Evolutionary conservation across 35 echinoderm and acorn worm genomes (phyloP).

Genomic region (Hemicentrotus pulcherrimus): DNA sequence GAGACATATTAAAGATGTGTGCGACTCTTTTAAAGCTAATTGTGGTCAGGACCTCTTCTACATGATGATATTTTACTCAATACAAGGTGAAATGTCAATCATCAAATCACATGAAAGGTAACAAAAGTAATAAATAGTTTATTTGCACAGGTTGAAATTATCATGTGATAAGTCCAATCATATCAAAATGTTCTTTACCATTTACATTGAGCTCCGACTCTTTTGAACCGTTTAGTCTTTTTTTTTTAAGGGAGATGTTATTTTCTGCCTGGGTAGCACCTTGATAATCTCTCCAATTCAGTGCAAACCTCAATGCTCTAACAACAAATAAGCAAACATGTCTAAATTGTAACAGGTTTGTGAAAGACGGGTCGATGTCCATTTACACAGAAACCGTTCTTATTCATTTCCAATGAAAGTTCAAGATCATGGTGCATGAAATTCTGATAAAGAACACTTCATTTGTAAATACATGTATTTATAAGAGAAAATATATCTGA

Average conservation of each 20-base stretch:
- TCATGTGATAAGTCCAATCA: not conserved
- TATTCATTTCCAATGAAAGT: too few species aligned
- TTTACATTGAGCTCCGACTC: not conserved
- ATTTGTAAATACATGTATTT: not conserved
- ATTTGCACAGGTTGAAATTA: not conserved
- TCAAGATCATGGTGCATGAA: not conserved
- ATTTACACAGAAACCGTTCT: not conserved
- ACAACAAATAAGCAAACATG: not conserved
- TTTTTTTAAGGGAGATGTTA: not conserved
- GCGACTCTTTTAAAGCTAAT: too few species aligned
- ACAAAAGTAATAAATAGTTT: not conserved
- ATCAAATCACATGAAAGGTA: not conserved
- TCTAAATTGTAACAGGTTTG: not conserved
- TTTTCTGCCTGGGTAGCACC: not conserved
- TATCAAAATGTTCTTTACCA: not conserved
- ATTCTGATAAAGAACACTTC: not conserved
- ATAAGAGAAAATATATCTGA: too few species aligned
- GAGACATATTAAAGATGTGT: too few species aligned
- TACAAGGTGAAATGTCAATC: not conserved
- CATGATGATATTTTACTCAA: not conserved
- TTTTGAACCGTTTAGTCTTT: not conserved
- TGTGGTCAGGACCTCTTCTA: too few species aligned
- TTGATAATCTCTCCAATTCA: not conserved
- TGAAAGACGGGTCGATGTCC: not conserved
- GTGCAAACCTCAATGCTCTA: not conserved